Conservation (phyloP, 2,888 invertebrate species). For the Drosophila borealis region DNA sequence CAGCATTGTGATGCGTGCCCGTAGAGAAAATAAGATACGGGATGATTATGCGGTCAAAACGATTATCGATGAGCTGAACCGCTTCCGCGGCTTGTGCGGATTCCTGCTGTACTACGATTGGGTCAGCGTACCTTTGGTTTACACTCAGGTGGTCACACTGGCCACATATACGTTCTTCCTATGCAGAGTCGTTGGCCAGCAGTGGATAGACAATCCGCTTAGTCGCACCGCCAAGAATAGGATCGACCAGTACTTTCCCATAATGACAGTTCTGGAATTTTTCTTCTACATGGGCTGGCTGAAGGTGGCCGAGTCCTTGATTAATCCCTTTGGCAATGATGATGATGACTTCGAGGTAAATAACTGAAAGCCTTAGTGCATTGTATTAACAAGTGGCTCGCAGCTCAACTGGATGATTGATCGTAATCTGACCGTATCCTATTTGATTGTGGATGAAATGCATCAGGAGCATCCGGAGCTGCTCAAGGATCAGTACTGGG, state of each 20-base stretch:
- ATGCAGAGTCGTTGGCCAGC: conserved; percentile 93
- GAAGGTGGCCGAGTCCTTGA: conserved; percentile 94
- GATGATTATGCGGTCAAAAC: conserved; percentile 97
- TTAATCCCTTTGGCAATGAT: conserved; percentile 96
- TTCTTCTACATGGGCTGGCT: conserved; percentile 95
- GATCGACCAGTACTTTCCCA: conserved; percentile 93
- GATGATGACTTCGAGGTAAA: conserved; percentile 93
- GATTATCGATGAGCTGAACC: conserved; percentile 93
- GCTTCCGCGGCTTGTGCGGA: conserved; percentile 91
- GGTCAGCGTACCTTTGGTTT: conserved; percentile 90
- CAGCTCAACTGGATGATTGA: conserved; percentile 95
- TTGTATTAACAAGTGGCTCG: conserved; percentile 70
- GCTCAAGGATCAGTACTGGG: conserved; percentile 95
- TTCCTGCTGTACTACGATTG: conserved; percentile 91
- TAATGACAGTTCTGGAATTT: conserved; percentile 94
- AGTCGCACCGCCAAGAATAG: conserved; percentile 82
- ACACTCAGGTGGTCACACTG: conserved; percentile 95
- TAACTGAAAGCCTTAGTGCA: rapidly evolving
- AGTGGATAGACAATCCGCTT: conserved; percentile 89
- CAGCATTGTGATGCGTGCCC: conserved; percentile 93
- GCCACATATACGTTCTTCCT: conserved; percentile 95
- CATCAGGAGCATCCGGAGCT: conserved; percentile 95
- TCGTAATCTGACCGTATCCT: conserved; percentile 92
- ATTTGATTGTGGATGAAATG: conserved; percentile 97
- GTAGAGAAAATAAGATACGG: conserved; percentile 93